phyloP scores from a whole-genome alignment of 2,888 invertebrate species.

The Drosophila tripunctata region DNA sequence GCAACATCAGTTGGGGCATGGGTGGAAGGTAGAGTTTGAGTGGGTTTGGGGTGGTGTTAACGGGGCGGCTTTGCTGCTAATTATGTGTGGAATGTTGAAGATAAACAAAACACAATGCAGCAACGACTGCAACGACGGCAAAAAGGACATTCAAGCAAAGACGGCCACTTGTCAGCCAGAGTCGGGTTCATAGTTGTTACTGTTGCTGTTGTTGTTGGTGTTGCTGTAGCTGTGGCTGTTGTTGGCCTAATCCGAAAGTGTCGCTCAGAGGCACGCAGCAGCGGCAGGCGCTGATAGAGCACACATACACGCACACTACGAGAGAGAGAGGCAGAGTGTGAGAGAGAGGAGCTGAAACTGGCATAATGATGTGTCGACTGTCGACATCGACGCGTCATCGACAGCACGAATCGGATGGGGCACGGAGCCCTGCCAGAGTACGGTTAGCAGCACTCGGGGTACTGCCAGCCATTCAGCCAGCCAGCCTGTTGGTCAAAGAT shows the following conservation, averaged over 20 bases:
- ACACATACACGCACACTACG: slow-evolving; percentile 52
- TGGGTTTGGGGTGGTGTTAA: slow-evolving; percentile 23
- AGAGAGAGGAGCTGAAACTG: slow-evolving; percentile 10
- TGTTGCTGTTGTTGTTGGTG: slow-evolving; percentile 43
- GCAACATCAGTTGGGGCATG: slow-evolving; percentile 19
- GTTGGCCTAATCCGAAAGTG: slow-evolving; percentile 78
- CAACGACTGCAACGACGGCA: slow-evolving; percentile 34
- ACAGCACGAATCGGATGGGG: slow-evolving; percentile 30
- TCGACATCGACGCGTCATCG: slow-evolving; percentile 72
- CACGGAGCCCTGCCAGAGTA: not conserved
- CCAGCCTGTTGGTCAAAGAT: slow-evolving; percentile 82
- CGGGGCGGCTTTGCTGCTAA: slow-evolving; percentile 68
- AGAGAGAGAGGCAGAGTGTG: slow-evolving; percentile 1
- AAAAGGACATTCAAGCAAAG: slow-evolving; percentile 68
- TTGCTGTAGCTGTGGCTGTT: slow-evolving; percentile 38
- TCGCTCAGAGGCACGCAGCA: slow-evolving; percentile 76
- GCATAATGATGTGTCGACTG: slow-evolving; percentile 63
- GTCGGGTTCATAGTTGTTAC: slow-evolving; percentile 15
- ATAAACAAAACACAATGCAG: slow-evolving; percentile 74
- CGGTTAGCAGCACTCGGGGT: slow-evolving; percentile 6
- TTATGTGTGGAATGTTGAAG: slow-evolving; percentile 78
- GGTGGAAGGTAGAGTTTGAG: not conserved
- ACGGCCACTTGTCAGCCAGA: slow-evolving; percentile 64
- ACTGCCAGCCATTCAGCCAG: too few relatives aligned
- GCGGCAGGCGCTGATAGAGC: slow-evolving; percentile 73